These are phyloP conservation scores for Spatulosminthurus flaviceps DNA, from an alignment of 2,888 invertebrate species.

Conservation along the genomic window DNA sequence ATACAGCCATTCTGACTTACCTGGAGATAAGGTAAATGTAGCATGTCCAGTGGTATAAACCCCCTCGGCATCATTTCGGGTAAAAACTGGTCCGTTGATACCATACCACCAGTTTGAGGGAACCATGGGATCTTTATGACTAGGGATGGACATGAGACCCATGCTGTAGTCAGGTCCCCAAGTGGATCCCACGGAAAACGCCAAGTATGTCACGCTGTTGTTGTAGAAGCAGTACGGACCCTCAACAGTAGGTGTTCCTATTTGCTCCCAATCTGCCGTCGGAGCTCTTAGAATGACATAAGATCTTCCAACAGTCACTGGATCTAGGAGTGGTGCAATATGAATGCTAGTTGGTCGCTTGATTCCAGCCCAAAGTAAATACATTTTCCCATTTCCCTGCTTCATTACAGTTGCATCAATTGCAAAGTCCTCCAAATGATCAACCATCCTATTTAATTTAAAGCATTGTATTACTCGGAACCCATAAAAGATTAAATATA, in stretches of 20 bases:
- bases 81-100: constrained; percentile 50
- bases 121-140: constrained; percentile 51
- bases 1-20: no score
- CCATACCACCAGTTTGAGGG: constrained; percentile 54
- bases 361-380: constrained; percentile 50
- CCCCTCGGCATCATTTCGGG: constrained; percentile 53
- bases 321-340: constrained; percentile 52
- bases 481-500: background rate
- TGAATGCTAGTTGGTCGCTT: constrained; percentile 39
- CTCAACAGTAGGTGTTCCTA: constrained; percentile 46
- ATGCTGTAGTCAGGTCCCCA: constrained; percentile 53
- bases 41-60: constrained; percentile 57
- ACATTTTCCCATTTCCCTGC: constrained; percentile 50
- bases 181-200: constrained; percentile 53
- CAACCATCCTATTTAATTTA: constrained; percentile 24
- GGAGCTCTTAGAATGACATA: constrained; percentile 50
- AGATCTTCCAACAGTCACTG: constrained; percentile 35
- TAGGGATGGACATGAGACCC: constrained; percentile 51
- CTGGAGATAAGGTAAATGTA: constrained; percentile 53
- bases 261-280: constrained; percentile 51
- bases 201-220: constrained; percentile 48
- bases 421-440: constrained; percentile 29
- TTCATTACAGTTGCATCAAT: constrained; percentile 56
- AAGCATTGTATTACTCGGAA: no score
- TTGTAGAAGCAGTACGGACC: constrained; percentile 55